Conservation (phyloP, 92 coral and sea anemone species). For the Montipora capitata region DNA sequence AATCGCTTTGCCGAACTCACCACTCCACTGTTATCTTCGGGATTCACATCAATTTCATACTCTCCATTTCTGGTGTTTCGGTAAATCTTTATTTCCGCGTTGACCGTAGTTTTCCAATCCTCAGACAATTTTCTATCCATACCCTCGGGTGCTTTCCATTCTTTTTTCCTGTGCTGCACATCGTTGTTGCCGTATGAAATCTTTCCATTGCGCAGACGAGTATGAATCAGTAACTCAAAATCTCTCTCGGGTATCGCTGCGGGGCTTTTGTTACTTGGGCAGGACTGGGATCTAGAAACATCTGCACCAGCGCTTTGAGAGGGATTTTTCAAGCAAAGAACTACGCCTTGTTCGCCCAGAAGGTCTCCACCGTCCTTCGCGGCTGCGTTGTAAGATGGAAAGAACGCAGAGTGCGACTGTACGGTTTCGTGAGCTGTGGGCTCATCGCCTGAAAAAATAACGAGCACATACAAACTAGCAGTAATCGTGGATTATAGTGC, state of each 20-base stretch:
- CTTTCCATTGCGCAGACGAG: background rate
- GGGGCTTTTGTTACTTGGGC: too few species aligned
- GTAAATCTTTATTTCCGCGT: conserved; percentile 10
- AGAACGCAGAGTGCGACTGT: background rate
- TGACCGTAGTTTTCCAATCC: background rate
- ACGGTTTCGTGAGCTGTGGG: background rate
- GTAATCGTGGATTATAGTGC: too few species aligned
- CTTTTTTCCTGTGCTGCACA: background rate
- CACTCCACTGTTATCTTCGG: background rate
- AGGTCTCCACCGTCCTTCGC: background rate
- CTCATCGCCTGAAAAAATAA: background rate
- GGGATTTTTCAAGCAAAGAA: background rate
- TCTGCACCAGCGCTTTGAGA: too few species aligned
- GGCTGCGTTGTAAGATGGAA: background rate
- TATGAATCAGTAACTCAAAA: background rate
- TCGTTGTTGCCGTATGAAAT: conserved; percentile 7
- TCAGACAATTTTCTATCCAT: background rate
- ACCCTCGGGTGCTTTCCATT: background rate
- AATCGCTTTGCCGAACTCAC: too few species aligned
- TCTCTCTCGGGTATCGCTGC: too few species aligned
- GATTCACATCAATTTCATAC: background rate
- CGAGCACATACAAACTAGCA: background rate
- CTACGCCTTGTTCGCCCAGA: conserved; percentile 5
- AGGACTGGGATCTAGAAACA: too few species aligned
- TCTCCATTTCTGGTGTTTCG: background rate